A percentile compares a stretch with the other conserved stretches of the same genome.
Conservation (phyloP, 2,113 vertebrate species). For the Notothenia rossii region DNA sequence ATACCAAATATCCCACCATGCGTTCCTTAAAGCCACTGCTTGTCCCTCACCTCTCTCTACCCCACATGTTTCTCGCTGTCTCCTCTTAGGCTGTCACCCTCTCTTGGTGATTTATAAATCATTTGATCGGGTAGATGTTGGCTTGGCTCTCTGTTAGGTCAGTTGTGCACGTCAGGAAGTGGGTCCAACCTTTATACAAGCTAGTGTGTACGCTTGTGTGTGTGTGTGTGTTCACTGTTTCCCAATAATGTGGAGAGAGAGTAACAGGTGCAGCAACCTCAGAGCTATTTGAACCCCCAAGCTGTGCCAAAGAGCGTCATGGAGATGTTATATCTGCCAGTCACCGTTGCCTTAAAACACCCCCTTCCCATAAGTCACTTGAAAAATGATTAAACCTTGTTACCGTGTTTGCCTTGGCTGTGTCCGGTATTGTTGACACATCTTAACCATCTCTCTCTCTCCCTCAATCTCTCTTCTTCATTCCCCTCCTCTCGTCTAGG, state of each 20-base stretch:
- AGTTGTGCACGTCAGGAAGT: conserved; percentile 28
- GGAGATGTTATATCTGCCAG: conserved; percentile 30
- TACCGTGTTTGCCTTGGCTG: background rate
- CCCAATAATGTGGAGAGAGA: conserved; percentile 48
- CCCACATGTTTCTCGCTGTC: background rate
- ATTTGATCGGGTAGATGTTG: conserved; percentile 13
- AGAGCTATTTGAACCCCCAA: conserved; percentile 71
- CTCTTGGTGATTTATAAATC: conserved; percentile 30
- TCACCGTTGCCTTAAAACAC: conserved; percentile 6
- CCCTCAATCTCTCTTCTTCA: background rate
- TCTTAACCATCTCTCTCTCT: conserved; percentile 16
- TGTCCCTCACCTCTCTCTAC: background rate
- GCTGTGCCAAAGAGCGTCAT: conserved; percentile 47
- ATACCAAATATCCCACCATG: background rate
- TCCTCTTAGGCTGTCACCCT: conserved; percentile 10
- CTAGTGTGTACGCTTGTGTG: conserved; percentile 4
- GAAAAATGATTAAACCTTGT: background rate
- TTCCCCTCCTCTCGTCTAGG: conserved; percentile 77
- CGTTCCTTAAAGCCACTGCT: conserved; percentile 1
- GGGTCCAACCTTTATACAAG: conserved; percentile 1
- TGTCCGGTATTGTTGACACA: conserved; percentile 4
- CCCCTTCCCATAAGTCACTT: background rate
- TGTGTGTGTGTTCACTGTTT: conserved; percentile 42
- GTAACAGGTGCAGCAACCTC: conserved; percentile 68
- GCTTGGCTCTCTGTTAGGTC: conserved; percentile 38